phyloP scores from a whole-genome alignment of 2,888 invertebrate species.

The Mechanitis mazaeus region DNA sequence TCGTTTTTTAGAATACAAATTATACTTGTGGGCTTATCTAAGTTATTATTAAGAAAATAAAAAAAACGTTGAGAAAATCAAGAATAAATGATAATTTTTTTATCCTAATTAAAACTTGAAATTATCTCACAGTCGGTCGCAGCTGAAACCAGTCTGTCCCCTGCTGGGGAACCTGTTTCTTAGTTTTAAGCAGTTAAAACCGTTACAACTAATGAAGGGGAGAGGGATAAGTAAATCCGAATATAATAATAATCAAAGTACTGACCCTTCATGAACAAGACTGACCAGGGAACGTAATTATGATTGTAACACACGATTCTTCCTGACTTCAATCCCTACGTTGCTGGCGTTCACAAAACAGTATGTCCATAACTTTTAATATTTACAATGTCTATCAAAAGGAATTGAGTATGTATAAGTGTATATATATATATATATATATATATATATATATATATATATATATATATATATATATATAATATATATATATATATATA shows the following conservation, averaged over 20 bases:
- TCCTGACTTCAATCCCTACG: not conserved
- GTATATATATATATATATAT: too few species aligned
- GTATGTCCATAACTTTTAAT: too few species aligned
- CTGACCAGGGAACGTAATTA: conserved; percentile 72
- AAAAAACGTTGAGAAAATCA: too few species aligned
- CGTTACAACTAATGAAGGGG: conserved; percentile 77
- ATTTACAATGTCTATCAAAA: too few species aligned
- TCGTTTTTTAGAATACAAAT: too few species aligned
- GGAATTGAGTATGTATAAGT: too few species aligned
- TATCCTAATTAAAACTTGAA: conserved; percentile 60
- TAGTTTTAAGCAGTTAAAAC: conserved; percentile 76
- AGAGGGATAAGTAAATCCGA: conserved; percentile 67
- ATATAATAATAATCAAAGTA: conserved; percentile 67
- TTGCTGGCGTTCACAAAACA: too few species aligned
- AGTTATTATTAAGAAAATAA: too few species aligned
- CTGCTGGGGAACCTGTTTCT: conserved; percentile 67
- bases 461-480: too few species aligned
- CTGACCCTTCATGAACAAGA: conserved; percentile 61
- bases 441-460: too few species aligned
- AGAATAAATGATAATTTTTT: conserved; percentile 34
- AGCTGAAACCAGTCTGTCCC: conserved; percentile 65
- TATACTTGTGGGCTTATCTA: too few species aligned
- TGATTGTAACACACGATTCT: conserved; percentile 23
- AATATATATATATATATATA: too few species aligned
- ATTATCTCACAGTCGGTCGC: conserved; percentile 65